Percentiles rank a stretch among this genome's conserved stretches.
Conservation (phyloP, 2,113 vertebrate species). For the Noturus placidus region DNA sequence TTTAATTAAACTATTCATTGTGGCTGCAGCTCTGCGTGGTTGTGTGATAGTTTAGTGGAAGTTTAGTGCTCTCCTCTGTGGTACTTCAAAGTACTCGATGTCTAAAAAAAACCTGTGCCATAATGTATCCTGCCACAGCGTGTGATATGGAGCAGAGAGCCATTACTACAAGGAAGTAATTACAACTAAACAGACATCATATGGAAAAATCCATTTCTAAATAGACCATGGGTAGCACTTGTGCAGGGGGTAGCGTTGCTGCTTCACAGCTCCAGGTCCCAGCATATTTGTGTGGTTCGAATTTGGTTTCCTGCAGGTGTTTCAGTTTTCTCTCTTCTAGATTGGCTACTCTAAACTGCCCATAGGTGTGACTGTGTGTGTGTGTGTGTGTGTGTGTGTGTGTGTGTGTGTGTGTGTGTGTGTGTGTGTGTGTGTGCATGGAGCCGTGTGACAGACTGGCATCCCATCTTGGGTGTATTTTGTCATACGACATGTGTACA, state of each 20-base stretch:
- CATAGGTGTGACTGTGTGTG: neutral
- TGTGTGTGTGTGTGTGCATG: neutral
- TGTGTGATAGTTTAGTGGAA: neutral
- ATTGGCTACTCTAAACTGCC: neutral
- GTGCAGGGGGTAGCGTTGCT: neutral
- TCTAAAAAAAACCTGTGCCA: neutral
- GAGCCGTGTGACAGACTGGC: neutral
- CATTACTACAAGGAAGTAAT: constrained; percentile 1
- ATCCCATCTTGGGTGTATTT: neutral
- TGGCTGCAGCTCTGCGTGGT: neutral
- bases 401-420: neutral
- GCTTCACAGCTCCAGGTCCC: neutral
- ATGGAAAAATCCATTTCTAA: constrained; percentile 12
- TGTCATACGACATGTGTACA: neutral
- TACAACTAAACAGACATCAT: constrained; percentile 25
- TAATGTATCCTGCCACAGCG: neutral
- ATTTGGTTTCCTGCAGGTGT: neutral
- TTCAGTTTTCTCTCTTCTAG: neutral
- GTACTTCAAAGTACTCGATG: constrained; percentile 1
- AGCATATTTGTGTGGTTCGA: neutral
- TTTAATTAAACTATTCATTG: constrained; percentile 2
- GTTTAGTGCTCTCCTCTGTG: neutral
- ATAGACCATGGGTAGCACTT: constrained; percentile 1
- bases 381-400: constrained; percentile 13
- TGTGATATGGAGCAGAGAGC: neutral